Evolutionary conservation across 2,113 vertebrate species (phyloP).

Genomic region (Pygoscelis antarcticus): DNA sequence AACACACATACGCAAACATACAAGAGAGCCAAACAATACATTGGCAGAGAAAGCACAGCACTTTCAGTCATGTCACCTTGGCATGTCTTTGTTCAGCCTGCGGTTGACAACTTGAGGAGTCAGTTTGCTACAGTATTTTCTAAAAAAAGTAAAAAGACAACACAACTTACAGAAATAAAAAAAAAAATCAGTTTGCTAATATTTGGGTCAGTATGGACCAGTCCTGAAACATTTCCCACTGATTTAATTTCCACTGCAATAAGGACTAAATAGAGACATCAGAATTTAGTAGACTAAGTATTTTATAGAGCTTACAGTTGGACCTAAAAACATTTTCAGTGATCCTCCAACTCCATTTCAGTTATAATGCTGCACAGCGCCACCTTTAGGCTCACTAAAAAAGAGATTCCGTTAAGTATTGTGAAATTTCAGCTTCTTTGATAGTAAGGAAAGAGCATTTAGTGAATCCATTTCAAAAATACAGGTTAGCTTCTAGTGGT

Average conservation of each 20-base stretch:
- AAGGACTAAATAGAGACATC: background rate
- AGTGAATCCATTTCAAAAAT: background rate
- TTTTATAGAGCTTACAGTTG: background rate
- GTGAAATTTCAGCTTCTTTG: background rate
- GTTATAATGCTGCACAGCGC: background rate
- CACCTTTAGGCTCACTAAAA: background rate
- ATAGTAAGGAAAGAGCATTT: background rate
- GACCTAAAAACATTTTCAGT: background rate
- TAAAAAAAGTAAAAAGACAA: background rate
- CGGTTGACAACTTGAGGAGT: background rate
- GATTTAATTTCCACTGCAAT: background rate
- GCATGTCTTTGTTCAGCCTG: background rate
- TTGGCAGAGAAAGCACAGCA: background rate
- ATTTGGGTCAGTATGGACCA: background rate
- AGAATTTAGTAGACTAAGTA: background rate
- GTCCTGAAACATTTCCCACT: background rate
- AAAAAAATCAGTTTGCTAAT: background rate
- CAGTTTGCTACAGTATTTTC: background rate
- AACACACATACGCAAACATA: background rate
- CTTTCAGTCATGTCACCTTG: background rate
- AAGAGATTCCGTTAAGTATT: background rate
- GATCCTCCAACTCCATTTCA: background rate
- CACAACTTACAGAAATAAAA: background rate
- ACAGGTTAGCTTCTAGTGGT: rapidly evolving
- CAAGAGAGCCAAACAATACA: background rate